Conservation (phyloP, 2,113 vertebrate species). For the Meriones unguiculatus region DNA sequence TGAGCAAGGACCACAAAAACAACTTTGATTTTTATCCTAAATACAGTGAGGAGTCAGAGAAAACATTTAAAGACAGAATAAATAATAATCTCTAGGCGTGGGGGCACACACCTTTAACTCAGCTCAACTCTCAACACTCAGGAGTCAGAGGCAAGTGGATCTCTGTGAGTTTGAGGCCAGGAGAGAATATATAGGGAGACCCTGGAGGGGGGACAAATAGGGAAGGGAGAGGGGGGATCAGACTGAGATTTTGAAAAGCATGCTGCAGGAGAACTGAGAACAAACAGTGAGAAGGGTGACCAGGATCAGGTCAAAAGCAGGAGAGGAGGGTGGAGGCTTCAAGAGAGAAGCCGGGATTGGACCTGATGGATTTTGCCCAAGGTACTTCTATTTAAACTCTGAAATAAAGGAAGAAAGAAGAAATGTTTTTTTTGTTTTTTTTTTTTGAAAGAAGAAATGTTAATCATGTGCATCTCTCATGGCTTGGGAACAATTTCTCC, state of each 20-base stretch:
- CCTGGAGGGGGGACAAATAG: not conserved
- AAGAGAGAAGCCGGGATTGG: not conserved
- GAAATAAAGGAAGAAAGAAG: not conserved
- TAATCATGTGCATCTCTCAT: not conserved
- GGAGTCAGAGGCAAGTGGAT: not conserved
- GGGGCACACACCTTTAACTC: not conserved
- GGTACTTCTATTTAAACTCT: not conserved
- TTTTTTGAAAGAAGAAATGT: not conserved
- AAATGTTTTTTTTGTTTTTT: too few relatives aligned
- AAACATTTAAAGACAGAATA: not conserved
- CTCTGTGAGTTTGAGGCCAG: not conserved
- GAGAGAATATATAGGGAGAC: not conserved
- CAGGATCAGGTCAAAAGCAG: not conserved
- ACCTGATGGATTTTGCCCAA: not conserved
- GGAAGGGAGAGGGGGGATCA: not conserved
- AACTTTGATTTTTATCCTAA: conserved; percentile 31
- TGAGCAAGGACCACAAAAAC: not conserved
- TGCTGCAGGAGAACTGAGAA: not conserved
- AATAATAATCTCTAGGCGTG: not conserved
- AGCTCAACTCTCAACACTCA: not conserved
- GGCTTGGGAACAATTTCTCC: not conserved
- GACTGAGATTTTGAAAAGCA: conserved; percentile 9
- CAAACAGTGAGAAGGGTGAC: not conserved
- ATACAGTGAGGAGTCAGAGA: not conserved
- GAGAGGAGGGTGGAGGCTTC: not conserved